Evolutionary conservation across 2,888 invertebrate species (phyloP), one percentile per base, ranked within the genome.

Genomic region (Neoaliturus tenellus): DNA sequence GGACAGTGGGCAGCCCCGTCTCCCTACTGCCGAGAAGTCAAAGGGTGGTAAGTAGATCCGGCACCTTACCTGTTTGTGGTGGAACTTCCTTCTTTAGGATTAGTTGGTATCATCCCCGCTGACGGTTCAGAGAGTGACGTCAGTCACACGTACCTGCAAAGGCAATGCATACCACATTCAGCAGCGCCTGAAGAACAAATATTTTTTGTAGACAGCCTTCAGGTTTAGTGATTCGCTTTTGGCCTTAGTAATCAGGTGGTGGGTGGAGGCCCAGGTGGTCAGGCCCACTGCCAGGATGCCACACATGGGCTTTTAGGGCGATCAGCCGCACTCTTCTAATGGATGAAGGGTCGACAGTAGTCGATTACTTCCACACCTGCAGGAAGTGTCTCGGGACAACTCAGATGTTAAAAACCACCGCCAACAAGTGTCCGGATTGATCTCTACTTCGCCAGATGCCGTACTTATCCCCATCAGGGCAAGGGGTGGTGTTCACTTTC

Each of bases 291-390:
- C 67, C 14, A 85, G 48, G 20, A 84, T 71, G 20, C 86, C 87
- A 1, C 87, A 78, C 31, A 86, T 87, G 0, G 89, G 85, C n/a
- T 89, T 88, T 4, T 81, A 89, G 87, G 0, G 89, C 88, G 1
- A 89, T 87, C 6, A 89, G 88, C 1, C 88, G 83, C 89, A 2
- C 51, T 81, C 20, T 80, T 75, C 44, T 86, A 86, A 28, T 81
- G 83, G 44, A 86, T 28, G 20, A 86, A 69, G n/a, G n/a, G n/a
- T n/a, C n/a, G 0, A 86, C 73, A 0, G 86, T 86, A 20, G 28
- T 81, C 10, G 85, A 85, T 8, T n/a, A 12, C 73, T 84, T 86
- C 85, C 85, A 86, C 0, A 14, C 28, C 0, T 39, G 33, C 1
- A 83, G 85, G 28, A 84, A 51, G 3, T 51, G 31, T 28, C 69